Percentiles rank a stretch among this genome's conserved stretches.
These are phyloP conservation scores for Nasonia oneida DNA, from an alignment of 2,888 invertebrate genomes.

Conservation along the genomic window DNA sequence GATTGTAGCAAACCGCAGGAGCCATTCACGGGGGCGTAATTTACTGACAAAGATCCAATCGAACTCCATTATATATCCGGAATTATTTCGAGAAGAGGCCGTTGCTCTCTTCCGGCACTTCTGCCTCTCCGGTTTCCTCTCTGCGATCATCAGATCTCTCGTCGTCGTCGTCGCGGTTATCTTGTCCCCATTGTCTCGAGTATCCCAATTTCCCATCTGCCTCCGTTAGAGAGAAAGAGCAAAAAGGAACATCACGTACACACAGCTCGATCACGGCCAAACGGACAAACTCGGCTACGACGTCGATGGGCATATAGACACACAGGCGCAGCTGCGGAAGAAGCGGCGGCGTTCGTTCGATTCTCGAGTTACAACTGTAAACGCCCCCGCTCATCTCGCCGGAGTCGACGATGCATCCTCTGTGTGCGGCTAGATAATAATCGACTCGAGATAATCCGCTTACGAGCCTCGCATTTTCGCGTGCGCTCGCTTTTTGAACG, in stretches of 20 bases:
- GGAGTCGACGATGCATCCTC: conserved; percentile 1
- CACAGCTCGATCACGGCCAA: conserved; percentile 66
- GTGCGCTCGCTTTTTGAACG: conserved; percentile 18
- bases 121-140: conserved; percentile 61
- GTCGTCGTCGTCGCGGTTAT: conserved; percentile 66
- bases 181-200: conserved; percentile 71
- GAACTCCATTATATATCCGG: conserved; percentile 34
- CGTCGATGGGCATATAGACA: conserved; percentile 36
- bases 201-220: conserved; percentile 66
- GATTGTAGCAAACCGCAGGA: conserved; percentile 12
- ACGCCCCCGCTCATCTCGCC: conserved; percentile 65
- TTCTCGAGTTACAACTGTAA: conserved; percentile 72
- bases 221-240: conserved; percentile 35
- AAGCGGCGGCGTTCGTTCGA: conserved; percentile 64
- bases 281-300: conserved; percentile 57
- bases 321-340: conserved; percentile 67
- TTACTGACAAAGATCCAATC: conserved; percentile 38
- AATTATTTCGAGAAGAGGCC: conserved; percentile 57
- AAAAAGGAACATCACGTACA: conserved; percentile 54
- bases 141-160: conserved; percentile 24
- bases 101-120: neutral
- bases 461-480: conserved; percentile 63
- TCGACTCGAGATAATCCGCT: conserved; percentile 68
- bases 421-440: conserved; percentile 44
- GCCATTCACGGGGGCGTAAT: conserved; percentile 2